Evolutionary conservation across 1,140 invertebrate genomes (phyloP).

Genomic region (Diplogasteroides magnus): DNA sequence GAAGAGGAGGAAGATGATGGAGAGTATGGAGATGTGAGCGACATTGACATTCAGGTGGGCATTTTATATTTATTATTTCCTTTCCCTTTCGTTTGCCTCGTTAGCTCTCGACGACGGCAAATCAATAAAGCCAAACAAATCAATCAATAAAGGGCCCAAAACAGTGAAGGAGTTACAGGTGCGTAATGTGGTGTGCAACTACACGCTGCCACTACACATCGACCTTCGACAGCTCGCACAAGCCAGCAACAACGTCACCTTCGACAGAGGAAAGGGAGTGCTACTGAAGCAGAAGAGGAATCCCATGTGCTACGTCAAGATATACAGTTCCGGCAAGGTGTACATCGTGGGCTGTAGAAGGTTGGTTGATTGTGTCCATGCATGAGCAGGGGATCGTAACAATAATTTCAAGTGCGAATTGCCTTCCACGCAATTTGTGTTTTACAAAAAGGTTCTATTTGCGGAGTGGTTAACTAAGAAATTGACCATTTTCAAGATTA

Average conservation of each 20-base stretch:
- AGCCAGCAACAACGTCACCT: slow-evolving; percentile 87
- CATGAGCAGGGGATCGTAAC: too few species aligned
- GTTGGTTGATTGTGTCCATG: too few species aligned
- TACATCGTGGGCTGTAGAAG: slow-evolving; percentile 51
- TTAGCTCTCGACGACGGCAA: too few species aligned
- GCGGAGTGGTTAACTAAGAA: too few species aligned
- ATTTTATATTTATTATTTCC: too few species aligned
- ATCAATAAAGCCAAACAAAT: too few species aligned
- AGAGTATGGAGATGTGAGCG: not conserved
- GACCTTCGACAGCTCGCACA: slow-evolving; percentile 89
- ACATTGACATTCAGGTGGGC: not conserved
- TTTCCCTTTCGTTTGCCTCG: too few species aligned
- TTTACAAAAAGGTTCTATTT: too few species aligned
- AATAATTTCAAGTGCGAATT: too few species aligned
- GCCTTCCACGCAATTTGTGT: too few species aligned
- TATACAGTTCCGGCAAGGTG: slow-evolving; percentile 51
- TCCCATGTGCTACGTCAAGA: slow-evolving; percentile 48
- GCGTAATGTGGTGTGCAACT: slow-evolving; percentile 97
- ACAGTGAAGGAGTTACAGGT: slow-evolving; percentile 77
- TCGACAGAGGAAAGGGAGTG: slow-evolving; percentile 81
- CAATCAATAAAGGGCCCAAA: too few species aligned
- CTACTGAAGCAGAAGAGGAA: slow-evolving; percentile 47
- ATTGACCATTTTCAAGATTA: too few species aligned
- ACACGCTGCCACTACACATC: slow-evolving; percentile 91
- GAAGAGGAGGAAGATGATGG: not conserved